Conservation (phyloP, 2,888 invertebrate species). For the Cenopis cana region DNA sequence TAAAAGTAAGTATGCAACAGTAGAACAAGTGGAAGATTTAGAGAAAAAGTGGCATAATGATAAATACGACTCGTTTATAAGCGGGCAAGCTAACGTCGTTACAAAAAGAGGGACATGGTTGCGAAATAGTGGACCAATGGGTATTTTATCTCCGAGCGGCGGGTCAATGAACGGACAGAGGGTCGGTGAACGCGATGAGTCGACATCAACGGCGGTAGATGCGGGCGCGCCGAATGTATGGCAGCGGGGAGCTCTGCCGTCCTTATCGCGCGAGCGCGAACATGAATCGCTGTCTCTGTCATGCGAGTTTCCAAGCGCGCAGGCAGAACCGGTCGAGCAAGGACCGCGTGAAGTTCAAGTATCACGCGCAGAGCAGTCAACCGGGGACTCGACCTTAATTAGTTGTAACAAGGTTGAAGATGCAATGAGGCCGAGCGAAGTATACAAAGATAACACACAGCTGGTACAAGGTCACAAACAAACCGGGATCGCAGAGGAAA, state of each 20-base stretch:
- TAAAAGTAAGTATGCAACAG: too few relatives aligned
- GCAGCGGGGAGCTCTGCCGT: neutral
- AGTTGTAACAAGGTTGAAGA: neutral
- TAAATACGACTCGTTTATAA: conserved; percentile 1
- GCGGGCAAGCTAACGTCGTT: neutral
- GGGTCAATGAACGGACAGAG: neutral
- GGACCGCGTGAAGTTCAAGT: too few relatives aligned
- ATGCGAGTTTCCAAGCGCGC: too few relatives aligned
- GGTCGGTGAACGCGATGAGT: neutral
- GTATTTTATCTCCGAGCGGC: conserved; percentile 1
- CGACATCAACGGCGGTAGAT: neutral
- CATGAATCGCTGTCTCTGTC: too few relatives aligned
- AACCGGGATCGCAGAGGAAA: neutral
- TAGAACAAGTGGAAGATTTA: too few relatives aligned
- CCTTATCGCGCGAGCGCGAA: neutral
- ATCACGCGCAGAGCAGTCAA: too few relatives aligned
- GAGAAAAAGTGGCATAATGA: too few relatives aligned
- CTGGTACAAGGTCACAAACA: neutral
- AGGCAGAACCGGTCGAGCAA: rapidly evolving
- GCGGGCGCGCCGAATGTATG: neutral
- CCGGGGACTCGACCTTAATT: too few relatives aligned
- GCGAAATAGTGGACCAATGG: neutral
- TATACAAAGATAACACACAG: neutral
- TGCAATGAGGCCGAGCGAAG: neutral
- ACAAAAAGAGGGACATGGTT: neutral